Base-by-base conservation (phyloP, 2,113 vertebrate genomes). In the Labeo rohita region DNA sequence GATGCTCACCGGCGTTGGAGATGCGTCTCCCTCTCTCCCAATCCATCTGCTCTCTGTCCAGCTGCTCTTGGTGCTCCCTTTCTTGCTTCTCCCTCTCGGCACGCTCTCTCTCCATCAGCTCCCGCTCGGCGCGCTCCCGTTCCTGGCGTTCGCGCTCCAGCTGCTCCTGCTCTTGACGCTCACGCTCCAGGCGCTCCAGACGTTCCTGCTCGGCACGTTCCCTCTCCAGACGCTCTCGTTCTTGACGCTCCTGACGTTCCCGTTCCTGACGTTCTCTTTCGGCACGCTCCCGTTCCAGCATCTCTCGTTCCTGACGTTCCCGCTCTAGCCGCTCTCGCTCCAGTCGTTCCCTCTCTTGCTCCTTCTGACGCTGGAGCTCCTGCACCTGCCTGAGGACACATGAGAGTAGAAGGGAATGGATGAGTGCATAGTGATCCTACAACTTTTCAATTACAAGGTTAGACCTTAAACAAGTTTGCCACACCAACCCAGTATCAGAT, bases 301-400 rank as follows among this genome's bases (percentile, higher is more conserved):
- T 65, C 78, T 80, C 78, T 23, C 92, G 93, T 34, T 95, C 95
- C 49, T 94, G 94, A 36, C 93, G 92, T 21, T 96, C 95, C 2
- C 94, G 89, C 0, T 93, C 85, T 3, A 85, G 65, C 50, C 93
- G 90, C 23, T 97, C 95, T 21, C 93, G 91, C 63, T 96, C 95
- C 88, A 94, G 84, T 13, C 92, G 84, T 54, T 94, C 95, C 0
- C 86, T 94, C 81, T 97, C 96, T 10, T 95, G 91, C 87, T 97
- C 97, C 91, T 99, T 98, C 92, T 98, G 98, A 85, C 95, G 95
- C 89, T 99, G 98, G 78, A 97, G 95, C 88, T 99, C 98, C 90
- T 99, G 98, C 50, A 97, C 94, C 93, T 99, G 97, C 92, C 98
- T 99, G 56, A 93, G 90, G 70, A 73, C 18, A 80, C 45, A 56